Percentiles rank a stretch among this genome's conserved stretches.
Conservation (phyloP, 2,888 invertebrate genomes). For the Emmelina monodactyla region DNA sequence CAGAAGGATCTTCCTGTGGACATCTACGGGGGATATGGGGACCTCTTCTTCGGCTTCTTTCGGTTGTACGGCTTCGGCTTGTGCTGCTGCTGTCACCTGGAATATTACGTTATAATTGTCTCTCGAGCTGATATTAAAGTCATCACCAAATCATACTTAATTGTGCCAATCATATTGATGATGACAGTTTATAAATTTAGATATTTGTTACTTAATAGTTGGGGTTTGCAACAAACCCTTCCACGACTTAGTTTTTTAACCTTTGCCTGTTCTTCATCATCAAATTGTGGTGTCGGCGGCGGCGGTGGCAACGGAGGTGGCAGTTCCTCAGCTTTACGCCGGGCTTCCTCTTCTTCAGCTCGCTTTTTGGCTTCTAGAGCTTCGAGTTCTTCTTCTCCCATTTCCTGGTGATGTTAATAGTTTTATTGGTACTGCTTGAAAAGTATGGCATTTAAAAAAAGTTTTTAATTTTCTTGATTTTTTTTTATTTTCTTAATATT, state of each 20-base stretch:
- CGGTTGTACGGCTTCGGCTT: neutral
- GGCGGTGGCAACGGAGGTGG: slow-evolving; percentile 51
- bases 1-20: slow-evolving; percentile 38
- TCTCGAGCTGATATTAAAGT: neutral
- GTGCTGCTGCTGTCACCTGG: neutral
- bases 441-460: no score
- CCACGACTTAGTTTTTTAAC: no score
- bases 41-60: neutral
- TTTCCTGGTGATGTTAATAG: no score
- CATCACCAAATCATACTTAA: no score
- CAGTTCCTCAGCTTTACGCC: slow-evolving; percentile 44
- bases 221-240: no score
- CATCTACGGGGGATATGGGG: slow-evolving; percentile 25
- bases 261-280: slow-evolving; percentile 21
- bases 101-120: neutral
- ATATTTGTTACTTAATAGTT: neutral
- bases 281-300: slow-evolving; percentile 49
- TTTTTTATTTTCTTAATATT: no score
- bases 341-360: slow-evolving; percentile 45
- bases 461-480: no score
- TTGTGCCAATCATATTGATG: no score
- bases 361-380: slow-evolving; percentile 35
- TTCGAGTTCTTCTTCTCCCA: slow-evolving; percentile 51
- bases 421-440: no score
- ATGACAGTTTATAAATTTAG: no score